These are phyloP conservation scores for Tenebrio molitor DNA, from an alignment of 1,140 invertebrate species.

Conservation along the genomic window DNA sequence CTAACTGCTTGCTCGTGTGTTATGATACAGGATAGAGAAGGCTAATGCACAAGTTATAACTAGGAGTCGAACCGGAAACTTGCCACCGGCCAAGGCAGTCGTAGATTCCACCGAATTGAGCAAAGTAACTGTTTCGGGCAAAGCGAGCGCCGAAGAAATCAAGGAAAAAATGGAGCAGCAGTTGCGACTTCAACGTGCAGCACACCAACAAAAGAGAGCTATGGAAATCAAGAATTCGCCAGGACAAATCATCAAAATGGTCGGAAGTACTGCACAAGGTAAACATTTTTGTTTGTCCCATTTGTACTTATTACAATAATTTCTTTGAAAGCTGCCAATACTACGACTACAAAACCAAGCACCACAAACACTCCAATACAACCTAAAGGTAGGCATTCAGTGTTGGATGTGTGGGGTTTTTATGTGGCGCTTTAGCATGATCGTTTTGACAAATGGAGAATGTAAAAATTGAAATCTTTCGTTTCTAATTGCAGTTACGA, in stretches of 20 bases:
- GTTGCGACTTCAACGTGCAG: constrained; percentile 85
- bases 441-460: too few species aligned
- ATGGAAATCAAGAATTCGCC: constrained; percentile 72
- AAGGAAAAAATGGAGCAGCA: constrained; percentile 94
- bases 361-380: constrained; percentile 63
- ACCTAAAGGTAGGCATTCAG: constrained; percentile 64
- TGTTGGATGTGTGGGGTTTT: constrained; percentile 39
- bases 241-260: constrained; percentile 71
- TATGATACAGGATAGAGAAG: constrained; percentile 73
- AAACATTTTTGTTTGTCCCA: constrained; percentile 58
- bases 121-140: constrained; percentile 68
- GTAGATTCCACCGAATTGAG: constrained; percentile 55
- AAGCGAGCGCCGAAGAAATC: constrained; percentile 82
- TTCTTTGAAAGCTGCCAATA: constrained; percentile 61
- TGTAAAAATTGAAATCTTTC: background rate
- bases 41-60: constrained; percentile 79
- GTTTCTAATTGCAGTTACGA: constrained; percentile 23
- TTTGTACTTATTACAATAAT: constrained; percentile 42
- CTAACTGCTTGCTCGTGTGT: constrained; percentile 65
- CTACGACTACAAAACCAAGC: constrained; percentile 60
- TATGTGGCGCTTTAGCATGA: constrained; percentile 24
- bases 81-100: constrained; percentile 69
- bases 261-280: constrained; percentile 69
- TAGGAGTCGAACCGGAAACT: constrained; percentile 79
- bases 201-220: constrained; percentile 87